A percentile compares a stretch with the other conserved stretches of the same genome.
These are phyloP conservation scores for Phoenicopterus ruber DNA, from an alignment of 2,113 vertebrate genomes.

Conservation along the genomic window DNA sequence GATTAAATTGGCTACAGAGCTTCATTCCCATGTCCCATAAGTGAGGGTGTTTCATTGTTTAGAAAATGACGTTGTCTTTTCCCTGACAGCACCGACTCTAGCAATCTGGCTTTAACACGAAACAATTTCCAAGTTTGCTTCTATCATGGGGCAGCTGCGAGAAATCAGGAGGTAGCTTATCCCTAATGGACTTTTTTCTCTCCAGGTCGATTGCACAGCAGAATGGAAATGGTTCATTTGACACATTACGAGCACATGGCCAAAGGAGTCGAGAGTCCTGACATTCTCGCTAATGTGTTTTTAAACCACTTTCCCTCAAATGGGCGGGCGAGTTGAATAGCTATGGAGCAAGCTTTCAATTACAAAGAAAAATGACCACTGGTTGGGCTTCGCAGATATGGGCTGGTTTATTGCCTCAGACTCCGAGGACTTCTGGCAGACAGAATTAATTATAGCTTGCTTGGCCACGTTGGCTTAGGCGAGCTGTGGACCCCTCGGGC, in stretches of 20 bases:
- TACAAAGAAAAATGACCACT: background rate
- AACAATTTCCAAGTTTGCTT: background rate
- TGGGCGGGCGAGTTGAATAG: background rate
- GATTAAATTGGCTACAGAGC: background rate
- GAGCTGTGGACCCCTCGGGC: background rate
- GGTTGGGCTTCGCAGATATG: background rate
- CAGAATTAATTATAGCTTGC: background rate
- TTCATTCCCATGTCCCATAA: background rate
- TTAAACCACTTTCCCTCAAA: background rate
- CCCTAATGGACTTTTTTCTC: background rate
- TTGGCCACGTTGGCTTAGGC: rapidly evolving
- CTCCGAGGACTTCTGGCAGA: background rate
- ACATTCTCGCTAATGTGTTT: background rate
- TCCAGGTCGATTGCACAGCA: background rate
- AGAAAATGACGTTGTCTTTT: background rate
- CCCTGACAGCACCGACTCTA: background rate
- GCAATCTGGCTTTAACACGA: background rate
- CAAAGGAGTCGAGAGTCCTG: background rate
- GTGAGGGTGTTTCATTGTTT: background rate
- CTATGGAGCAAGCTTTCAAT: background rate
- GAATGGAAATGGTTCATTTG: background rate
- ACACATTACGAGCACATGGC: rapidly evolving
- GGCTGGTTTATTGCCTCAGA: background rate
- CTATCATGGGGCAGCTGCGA: background rate
- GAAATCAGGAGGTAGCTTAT: background rate